Conservation (phyloP, 2,113 vertebrate species). For the Sisor rabdophorus region DNA sequence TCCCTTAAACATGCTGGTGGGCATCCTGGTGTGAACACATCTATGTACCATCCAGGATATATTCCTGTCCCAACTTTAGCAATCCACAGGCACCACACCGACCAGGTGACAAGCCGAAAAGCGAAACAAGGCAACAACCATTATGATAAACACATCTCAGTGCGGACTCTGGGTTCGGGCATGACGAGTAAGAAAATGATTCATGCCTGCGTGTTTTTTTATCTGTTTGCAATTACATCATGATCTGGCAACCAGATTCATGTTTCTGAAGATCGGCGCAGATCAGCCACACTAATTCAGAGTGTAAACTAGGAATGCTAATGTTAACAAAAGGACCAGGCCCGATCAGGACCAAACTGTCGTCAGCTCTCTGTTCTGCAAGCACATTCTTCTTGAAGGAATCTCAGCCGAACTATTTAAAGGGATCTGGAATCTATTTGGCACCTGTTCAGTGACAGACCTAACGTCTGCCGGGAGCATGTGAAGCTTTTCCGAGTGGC, state of each 20-base stretch:
- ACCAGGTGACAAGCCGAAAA: not conserved
- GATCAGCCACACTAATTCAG: not conserved
- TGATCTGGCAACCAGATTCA: not conserved
- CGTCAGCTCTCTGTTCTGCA: not conserved
- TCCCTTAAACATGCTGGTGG: not conserved
- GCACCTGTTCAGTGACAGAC: conserved; percentile 38
- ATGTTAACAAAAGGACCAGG: conserved; percentile 4
- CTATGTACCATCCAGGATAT: not conserved
- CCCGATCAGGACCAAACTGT: not conserved
- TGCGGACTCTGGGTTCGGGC: not conserved
- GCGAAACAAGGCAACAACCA: not conserved
- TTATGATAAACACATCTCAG: not conserved
- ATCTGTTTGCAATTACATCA: no score
- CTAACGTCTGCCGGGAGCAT: not conserved
- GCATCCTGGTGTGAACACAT: not conserved
- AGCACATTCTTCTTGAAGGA: conserved; percentile 29
- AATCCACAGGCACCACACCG: not conserved
- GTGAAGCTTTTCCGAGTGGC: conserved; percentile 25
- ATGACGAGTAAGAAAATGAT: not conserved
- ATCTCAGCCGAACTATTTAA: conserved; percentile 42
- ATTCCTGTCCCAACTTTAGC: no score
- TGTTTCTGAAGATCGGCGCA: not conserved
- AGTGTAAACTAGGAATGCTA: not conserved
- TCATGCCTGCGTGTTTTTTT: no score
- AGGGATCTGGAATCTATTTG: conserved; percentile 17